phyloP scores from a whole-genome alignment of 2,113 vertebrate genomes.

The Spilogale gracilis region DNA sequence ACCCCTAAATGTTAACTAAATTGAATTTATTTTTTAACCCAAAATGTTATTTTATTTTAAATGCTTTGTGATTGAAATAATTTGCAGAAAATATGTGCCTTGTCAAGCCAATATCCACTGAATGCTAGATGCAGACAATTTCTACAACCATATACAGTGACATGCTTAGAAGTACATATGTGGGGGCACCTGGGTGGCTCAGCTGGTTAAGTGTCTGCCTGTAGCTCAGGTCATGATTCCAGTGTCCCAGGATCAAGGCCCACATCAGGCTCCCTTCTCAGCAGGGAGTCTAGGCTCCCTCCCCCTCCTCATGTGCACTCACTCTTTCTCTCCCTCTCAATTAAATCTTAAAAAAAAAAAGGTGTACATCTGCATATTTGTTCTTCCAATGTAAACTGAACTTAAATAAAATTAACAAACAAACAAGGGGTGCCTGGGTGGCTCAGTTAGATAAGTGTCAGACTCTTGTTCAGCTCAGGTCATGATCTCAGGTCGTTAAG shows the following conservation, averaged over 20 bases:
- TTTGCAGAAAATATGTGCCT: constrained; percentile 63
- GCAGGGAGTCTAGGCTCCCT: too few relatives aligned
- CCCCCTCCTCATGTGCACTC: too few relatives aligned
- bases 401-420: neutral
- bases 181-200: neutral
- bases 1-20: neutral
- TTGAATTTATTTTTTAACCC: neutral
- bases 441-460: neutral
- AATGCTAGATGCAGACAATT: constrained; percentile 45
- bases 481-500: neutral
- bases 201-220: neutral
- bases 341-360: too few relatives aligned
- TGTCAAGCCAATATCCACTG: constrained; percentile 60
- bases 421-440: neutral
- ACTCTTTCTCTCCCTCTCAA: too few relatives aligned
- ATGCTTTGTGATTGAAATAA: constrained; percentile 68
- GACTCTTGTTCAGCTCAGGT: neutral
- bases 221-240: neutral
- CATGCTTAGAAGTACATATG: neutral
- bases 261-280: too few relatives aligned
- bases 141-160: neutral
- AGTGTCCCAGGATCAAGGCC: too few relatives aligned
- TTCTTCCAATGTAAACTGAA: neutral
- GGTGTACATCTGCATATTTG: too few relatives aligned
- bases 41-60: constrained; percentile 76